phyloP scores from a whole-genome alignment of 2,113 vertebrate genomes.

The Noturus placidus region DNA sequence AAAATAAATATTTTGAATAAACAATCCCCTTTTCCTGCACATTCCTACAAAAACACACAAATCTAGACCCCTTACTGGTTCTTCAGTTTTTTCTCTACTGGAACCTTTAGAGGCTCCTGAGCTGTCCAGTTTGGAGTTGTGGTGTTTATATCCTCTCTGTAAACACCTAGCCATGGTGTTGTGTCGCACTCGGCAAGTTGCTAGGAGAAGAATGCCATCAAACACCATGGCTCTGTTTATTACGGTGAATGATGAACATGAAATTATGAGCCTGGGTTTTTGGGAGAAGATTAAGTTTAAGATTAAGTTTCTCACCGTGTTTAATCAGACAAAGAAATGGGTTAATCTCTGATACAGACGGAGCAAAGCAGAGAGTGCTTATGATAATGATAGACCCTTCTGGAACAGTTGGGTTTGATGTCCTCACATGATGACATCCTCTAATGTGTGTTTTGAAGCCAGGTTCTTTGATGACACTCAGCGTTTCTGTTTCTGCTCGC shows the following conservation, averaged over 20 bases:
- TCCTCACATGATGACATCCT: not conserved
- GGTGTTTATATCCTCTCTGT: conserved; percentile 5
- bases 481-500: not conserved
- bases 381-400: not conserved
- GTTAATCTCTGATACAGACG: not conserved
- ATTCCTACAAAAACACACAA: not conserved
- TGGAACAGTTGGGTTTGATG: not conserved
- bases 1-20: too few species aligned
- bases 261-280: conserved; percentile 23
- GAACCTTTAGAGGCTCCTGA: not conserved
- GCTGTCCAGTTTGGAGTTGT: not conserved
- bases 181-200: not conserved
- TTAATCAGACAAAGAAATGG: not conserved
- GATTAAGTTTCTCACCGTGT: not conserved
- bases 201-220: conserved; percentile 9
- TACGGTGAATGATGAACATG: conserved; percentile 10
- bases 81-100: not conserved
- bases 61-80: not conserved
- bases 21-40: not conserved
- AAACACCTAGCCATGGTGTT: not conserved
- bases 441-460: not conserved
- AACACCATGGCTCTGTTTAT: conserved; percentile 17
- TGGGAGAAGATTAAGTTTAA: not conserved
- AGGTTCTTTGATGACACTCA: not conserved
- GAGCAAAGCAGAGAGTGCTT: not conserved